Evolutionary conservation across 2,797 vertebrate genomes (phyloP).

Genomic region (Bradypodion pumilum): DNA sequence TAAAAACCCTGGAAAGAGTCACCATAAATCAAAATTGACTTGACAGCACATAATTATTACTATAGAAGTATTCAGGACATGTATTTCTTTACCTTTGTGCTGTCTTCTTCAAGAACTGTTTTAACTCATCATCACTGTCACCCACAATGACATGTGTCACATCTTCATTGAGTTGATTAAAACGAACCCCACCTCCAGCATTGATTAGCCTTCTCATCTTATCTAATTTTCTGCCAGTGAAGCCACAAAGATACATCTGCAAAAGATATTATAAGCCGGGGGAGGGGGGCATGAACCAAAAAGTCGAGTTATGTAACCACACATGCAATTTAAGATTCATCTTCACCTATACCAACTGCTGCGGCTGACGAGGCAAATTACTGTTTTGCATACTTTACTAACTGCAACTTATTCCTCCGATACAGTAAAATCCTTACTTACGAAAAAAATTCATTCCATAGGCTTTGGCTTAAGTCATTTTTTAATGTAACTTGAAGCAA

Average conservation of each 20-base stretch:
- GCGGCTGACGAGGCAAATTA: neutral
- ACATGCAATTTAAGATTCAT: neutral
- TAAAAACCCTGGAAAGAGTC: too few relatives aligned
- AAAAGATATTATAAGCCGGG: constrained; percentile 42
- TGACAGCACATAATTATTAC: too few relatives aligned
- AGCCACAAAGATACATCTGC: constrained; percentile 92
- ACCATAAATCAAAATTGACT: too few relatives aligned
- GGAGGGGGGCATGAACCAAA: constrained; percentile 10
- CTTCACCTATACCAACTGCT: neutral
- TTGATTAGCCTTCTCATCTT: constrained; percentile 92
- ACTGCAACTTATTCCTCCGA: too few relatives aligned
- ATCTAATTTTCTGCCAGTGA: constrained; percentile 88
- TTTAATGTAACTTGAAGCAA: too few relatives aligned
- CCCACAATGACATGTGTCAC: constrained; percentile 93
- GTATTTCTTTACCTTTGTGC: constrained; percentile 82
- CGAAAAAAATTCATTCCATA: too few relatives aligned
- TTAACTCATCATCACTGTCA: constrained; percentile 85
- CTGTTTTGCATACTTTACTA: neutral
- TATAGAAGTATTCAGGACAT: constrained; percentile 37
- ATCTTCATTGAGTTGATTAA: constrained; percentile 92
- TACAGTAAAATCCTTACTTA: too few relatives aligned
- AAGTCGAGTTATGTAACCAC: neutral
- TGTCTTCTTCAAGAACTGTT: constrained; percentile 84
- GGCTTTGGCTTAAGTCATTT: too few relatives aligned
- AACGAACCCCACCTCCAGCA: constrained; percentile 88